Conservation (phyloP, 2,888 invertebrate genomes). For the Stenchaetothrips biformis region DNA sequence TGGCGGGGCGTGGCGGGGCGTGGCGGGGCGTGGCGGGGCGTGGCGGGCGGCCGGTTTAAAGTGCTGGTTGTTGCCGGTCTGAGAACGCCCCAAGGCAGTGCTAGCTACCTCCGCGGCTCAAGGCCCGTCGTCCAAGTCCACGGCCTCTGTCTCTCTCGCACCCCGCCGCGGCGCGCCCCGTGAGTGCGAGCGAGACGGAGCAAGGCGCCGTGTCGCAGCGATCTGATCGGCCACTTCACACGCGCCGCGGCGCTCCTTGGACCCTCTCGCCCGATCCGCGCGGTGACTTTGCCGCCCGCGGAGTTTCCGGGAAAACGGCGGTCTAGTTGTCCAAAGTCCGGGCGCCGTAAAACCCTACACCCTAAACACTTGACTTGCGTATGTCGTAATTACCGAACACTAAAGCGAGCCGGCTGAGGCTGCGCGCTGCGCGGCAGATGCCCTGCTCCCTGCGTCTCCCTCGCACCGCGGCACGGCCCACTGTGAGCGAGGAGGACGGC, state of each 20-base stretch:
- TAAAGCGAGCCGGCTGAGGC: not conserved
- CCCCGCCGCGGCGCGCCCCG: not conserved
- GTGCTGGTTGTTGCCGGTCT: not conserved
- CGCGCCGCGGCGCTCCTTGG: too few relatives aligned
- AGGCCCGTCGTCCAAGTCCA: not conserved
- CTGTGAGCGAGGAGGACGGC: not conserved
- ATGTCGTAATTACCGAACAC: not conserved
- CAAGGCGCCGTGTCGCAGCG: constrained; percentile 8
- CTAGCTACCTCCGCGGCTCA: not conserved
- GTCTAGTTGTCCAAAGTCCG: too few relatives aligned
- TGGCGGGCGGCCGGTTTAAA: not conserved
- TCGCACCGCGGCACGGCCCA: too few relatives aligned
- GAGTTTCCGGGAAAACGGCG: too few relatives aligned
- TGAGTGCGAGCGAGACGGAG: not conserved
- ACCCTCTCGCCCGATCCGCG: too few relatives aligned
- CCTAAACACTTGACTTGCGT: not conserved
- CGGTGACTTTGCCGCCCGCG: too few relatives aligned
- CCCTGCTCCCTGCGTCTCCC: not conserved
- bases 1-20: not conserved
- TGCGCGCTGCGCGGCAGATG: not conserved
- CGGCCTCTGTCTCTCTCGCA: not conserved
- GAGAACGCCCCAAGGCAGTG: not conserved
- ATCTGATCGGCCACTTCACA: too few relatives aligned
- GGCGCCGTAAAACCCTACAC: too few relatives aligned
- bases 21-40: not conserved